phyloP scores from a whole-genome alignment of 1,140 invertebrate genomes.

The Nautilus pompilius region DNA sequence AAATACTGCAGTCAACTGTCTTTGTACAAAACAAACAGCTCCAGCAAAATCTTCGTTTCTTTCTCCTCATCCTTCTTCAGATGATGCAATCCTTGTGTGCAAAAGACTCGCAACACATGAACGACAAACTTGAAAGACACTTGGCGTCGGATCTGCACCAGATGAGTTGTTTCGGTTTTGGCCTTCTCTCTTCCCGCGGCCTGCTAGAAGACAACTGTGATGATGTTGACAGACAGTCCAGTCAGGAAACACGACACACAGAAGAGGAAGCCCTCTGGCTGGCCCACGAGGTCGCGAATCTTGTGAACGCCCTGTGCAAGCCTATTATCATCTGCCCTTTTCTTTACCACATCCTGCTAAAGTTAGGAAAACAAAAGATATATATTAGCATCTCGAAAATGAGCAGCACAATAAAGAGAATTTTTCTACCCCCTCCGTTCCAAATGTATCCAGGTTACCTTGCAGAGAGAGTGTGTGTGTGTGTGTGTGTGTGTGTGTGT shows the following conservation, averaged over 20 bases:
- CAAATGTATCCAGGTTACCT: too few relatives aligned
- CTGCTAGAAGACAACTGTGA: background rate
- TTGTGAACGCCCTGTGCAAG: conserved; percentile 17
- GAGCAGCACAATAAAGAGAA: background rate
- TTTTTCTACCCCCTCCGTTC: background rate
- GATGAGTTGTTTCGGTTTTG: too few relatives aligned
- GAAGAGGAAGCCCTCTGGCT: conserved; percentile 43
- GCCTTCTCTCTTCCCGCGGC: too few relatives aligned
- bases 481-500: too few relatives aligned
- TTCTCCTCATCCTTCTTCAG: too few relatives aligned
- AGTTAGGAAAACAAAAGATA: background rate
- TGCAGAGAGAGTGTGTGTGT: background rate
- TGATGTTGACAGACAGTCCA: conserved; percentile 13
- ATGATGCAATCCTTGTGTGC: too few relatives aligned
- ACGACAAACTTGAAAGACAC: too few relatives aligned
- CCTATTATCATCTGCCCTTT: background rate
- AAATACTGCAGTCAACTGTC: too few relatives aligned
- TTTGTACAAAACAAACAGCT: too few relatives aligned
- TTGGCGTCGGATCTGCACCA: too few relatives aligned
- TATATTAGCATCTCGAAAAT: background rate
- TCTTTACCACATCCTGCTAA: background rate
- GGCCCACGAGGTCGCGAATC: conserved; percentile 31
- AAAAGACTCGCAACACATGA: too few relatives aligned
- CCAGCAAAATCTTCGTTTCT: too few relatives aligned
- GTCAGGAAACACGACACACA: conserved; percentile 31